These are phyloP conservation scores for Corythucha ciliata DNA, from an alignment of 2,888 invertebrate species.

Conservation along the genomic window DNA sequence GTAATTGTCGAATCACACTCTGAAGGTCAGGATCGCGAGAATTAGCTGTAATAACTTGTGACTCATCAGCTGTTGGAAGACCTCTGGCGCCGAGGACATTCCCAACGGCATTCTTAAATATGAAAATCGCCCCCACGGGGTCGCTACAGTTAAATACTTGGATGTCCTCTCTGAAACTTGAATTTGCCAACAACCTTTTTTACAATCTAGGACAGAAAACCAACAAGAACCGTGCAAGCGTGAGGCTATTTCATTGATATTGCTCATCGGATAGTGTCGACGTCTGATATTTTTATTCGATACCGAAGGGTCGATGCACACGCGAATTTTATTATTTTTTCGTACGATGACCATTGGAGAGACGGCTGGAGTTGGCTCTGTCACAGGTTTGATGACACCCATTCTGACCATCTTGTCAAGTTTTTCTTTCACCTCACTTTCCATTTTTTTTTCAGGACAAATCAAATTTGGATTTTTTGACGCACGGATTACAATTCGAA, in stretches of 20 bases:
- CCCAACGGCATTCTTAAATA: too few relatives aligned
- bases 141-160: too few relatives aligned
- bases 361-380: conserved; percentile 12
- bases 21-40: too few relatives aligned
- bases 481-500: too few relatives aligned
- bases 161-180: too few relatives aligned
- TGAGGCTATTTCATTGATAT: conserved; percentile 4
- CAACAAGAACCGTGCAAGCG: conserved; percentile 1
- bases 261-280: conserved; percentile 7
- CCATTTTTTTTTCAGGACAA: too few relatives aligned
- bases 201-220: conserved; percentile 13
- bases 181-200: conserved; percentile 3
- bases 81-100: too few relatives aligned
- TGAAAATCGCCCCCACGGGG: too few relatives aligned
- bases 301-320: conserved; percentile 15
- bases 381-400: conserved; percentile 12
- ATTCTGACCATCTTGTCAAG: conserved; percentile 1
- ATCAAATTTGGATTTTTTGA: too few relatives aligned
- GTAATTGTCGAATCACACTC: too few relatives aligned
- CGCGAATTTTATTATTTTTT: conserved; percentile 12
- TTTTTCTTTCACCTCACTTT: conserved; percentile 9
- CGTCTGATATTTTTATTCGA: conserved; percentile 12
- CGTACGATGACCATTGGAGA: conserved; percentile 12
- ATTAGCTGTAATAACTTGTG: too few relatives aligned
- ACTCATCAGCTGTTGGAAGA: too few relatives aligned